A percentile compares a stretch with the other conserved stretches of the same genome.
These are phyloP conservation scores for Cololabis saira DNA, from an alignment of 2,113 vertebrate species.

Conservation along the genomic window DNA sequence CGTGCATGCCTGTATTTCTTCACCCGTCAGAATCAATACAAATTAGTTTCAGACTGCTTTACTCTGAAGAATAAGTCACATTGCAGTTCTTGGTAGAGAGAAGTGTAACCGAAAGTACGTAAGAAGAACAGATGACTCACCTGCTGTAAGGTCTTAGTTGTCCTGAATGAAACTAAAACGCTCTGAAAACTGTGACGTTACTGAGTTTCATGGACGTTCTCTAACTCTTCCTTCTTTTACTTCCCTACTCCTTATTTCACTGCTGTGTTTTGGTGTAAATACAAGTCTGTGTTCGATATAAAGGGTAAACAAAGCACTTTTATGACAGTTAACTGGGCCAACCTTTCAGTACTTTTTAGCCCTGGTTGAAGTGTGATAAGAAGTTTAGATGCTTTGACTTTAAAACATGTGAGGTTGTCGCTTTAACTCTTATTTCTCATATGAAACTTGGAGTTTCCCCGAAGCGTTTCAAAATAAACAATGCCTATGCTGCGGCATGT, in stretches of 20 bases:
- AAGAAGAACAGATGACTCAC: conserved; percentile 38
- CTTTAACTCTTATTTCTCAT: too few relatives aligned
- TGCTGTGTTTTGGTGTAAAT: conserved; percentile 70
- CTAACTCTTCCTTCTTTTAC: conserved; percentile 1
- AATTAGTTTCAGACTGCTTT: too few relatives aligned
- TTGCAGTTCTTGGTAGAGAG: background rate
- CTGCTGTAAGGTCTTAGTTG: background rate
- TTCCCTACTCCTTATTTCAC: background rate
- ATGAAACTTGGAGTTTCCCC: background rate
- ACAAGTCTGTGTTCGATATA: conserved; percentile 10
- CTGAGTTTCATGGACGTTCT: background rate
- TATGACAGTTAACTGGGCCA: conserved; percentile 15
- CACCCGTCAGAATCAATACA: too few relatives aligned
- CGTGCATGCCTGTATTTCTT: too few relatives aligned
- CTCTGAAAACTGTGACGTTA: too few relatives aligned
- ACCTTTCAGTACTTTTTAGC: background rate
- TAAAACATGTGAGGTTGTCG: too few relatives aligned
- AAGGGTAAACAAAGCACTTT: conserved; percentile 8
- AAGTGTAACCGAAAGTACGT: conserved; percentile 6
- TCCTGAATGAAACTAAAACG: background rate
- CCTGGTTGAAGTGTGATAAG: too few relatives aligned
- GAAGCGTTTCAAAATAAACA: background rate
- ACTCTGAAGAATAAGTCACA: conserved; percentile 29
- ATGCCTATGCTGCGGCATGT: background rate
- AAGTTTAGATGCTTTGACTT: too few relatives aligned